Conservation (phyloP, 2,797 vertebrate species). For the Carduelis carduelis region DNA sequence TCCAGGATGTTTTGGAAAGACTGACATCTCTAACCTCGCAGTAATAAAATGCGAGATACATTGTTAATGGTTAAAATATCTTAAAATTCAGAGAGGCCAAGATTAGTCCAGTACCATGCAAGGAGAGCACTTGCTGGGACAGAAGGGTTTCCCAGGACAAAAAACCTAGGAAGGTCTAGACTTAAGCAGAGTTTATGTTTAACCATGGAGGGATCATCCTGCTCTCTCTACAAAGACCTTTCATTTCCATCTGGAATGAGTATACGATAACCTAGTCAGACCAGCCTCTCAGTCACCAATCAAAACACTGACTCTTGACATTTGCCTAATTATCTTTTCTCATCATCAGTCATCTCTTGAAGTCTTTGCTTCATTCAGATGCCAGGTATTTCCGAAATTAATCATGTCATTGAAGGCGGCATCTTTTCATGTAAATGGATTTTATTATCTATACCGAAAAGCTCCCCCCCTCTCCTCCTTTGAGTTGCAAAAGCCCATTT, state of each 20-base stretch:
- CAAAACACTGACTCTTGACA: constrained; percentile 74
- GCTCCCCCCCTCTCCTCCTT: constrained; percentile 39
- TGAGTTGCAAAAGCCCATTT: constrained; percentile 74
- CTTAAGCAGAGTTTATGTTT: constrained; percentile 39
- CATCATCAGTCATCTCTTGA: constrained; percentile 79
- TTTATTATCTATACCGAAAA: constrained; percentile 77
- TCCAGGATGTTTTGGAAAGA: constrained; percentile 9
- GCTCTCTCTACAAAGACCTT: constrained; percentile 56
- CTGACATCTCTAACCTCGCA: neutral
- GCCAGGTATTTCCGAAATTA: constrained; percentile 86
- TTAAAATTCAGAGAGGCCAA: neutral
- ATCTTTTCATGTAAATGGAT: constrained; percentile 82
- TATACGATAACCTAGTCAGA: constrained; percentile 62
- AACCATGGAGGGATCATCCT: constrained; percentile 29
- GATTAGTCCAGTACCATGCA: neutral
- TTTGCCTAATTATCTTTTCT: constrained; percentile 82
- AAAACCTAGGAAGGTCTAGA: constrained; percentile 17
- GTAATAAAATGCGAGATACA: constrained; percentile 25
- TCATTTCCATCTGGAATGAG: constrained; percentile 65
- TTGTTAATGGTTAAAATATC: neutral
- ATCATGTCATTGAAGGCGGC: constrained; percentile 80
- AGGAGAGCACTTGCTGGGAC: neutral
- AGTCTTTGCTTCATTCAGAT: constrained; percentile 77
- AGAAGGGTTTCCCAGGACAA: neutral
- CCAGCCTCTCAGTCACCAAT: constrained; percentile 68